Evolutionary conservation across 2,113 vertebrate species (phyloP).

Genomic region (Rhineura floridana): DNA sequence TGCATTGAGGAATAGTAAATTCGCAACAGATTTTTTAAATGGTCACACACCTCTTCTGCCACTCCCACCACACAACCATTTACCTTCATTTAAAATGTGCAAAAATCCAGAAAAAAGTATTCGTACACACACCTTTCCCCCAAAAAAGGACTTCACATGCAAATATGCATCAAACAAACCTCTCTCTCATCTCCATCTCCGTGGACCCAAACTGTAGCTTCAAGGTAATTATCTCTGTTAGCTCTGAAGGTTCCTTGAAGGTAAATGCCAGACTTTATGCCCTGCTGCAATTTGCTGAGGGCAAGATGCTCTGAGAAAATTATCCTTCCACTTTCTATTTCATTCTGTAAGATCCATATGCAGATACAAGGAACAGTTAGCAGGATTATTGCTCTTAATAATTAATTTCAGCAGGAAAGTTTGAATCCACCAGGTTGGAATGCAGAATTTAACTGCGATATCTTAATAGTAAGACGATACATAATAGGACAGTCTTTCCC

Average conservation of each 20-base stretch:
- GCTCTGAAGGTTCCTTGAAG: slow-evolving; percentile 93
- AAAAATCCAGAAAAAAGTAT: background rate
- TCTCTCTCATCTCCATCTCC: slow-evolving; percentile 89
- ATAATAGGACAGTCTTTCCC: too few species aligned
- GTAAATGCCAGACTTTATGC: slow-evolving; percentile 89
- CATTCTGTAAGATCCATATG: slow-evolving; percentile 77
- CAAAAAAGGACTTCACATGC: background rate
- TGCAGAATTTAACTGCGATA: background rate
- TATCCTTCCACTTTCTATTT: slow-evolving; percentile 86
- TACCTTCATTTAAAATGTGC: background rate
- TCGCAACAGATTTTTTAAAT: background rate
- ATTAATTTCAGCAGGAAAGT: background rate
- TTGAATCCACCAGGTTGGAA: background rate
- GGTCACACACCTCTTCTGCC: background rate
- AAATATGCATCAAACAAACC: slow-evolving; percentile 71
- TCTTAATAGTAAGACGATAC: background rate
- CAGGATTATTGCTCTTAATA: slow-evolving; percentile 9
- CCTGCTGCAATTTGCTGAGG: slow-evolving; percentile 91
- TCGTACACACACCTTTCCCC: background rate
- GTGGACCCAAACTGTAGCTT: slow-evolving; percentile 94
- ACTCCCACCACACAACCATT: background rate
- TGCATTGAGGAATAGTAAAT: background rate
- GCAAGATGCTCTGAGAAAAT: slow-evolving; percentile 94
- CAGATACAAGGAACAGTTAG: background rate
- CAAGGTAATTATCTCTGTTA: slow-evolving; percentile 95